Base-by-base conservation (phyloP, 2,888 invertebrate genomes). In the Lasioglossum leucozonium region DNA sequence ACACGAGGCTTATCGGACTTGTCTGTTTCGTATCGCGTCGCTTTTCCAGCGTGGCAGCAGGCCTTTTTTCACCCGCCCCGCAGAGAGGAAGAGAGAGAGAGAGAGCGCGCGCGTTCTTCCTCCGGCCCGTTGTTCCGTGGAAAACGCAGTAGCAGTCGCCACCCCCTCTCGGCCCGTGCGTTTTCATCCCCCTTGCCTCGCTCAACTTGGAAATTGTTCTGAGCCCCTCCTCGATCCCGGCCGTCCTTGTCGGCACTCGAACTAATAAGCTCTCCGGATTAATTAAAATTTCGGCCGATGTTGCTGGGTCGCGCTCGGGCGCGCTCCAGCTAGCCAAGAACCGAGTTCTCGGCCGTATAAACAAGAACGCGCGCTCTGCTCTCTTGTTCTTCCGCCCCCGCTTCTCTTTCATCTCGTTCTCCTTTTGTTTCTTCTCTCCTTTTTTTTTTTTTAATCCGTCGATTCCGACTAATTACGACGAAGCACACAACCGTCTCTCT, bases 221-320 rank as follows among this genome's bases (percentile, higher is more conserved):
- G 85, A 75, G 79, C 86, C 86, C 86, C 86, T 77, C 76, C 86
- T 82, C 87, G 79, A 86, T 87, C 71, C 84, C 67, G 74, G 72
- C 82, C 82, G 88, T 91, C 91, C 91, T 91, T 88, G 87, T 86
- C 87, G 88, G 89, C 88, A 89, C 89, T 89, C 89, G 82, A 89
- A 88, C 90, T 92, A 92, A 92, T 91, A 92, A 92, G 91, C 92
- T 89, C 91, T 91, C 91, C 78, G 91, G 91, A 92, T 91, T 92
- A 92, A 92, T 92, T 92, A 92, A 91, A 92, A 92, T 91, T 91
- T 91, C 88, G 88, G 84, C 90, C 89, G 79, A 82, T 81, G 88
- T 84, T 77, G 81, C 88, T 79, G 74, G 88, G 79, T 18, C 30
- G 62, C 62, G 62, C 62, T 62, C 85, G 72, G 76, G 79, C 73